Conservation (phyloP, 1,140 invertebrate species). For the Bactericera cockerelli region DNA sequence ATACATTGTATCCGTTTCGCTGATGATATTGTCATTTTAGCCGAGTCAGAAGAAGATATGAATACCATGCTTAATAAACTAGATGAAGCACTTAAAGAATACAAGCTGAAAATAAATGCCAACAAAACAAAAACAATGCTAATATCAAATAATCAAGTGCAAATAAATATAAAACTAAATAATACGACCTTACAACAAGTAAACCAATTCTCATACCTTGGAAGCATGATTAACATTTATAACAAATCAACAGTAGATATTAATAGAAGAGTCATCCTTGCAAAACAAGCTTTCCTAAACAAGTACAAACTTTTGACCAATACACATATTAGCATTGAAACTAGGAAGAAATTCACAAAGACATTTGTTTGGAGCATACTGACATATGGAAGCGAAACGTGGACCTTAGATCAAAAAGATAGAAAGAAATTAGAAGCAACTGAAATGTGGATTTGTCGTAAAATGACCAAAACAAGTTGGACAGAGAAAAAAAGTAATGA, state of each 20-base stretch:
- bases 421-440: conserved; percentile 7
- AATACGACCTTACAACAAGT: conserved; percentile 3
- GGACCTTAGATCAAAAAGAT: background rate
- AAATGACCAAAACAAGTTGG: conserved; percentile 8
- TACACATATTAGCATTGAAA: conserved; percentile 3
- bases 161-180: conserved; percentile 12
- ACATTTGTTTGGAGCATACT: background rate
- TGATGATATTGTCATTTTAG: conserved; percentile 14
- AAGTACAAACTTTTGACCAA: conserved; percentile 6
- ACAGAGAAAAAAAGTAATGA: conserved; percentile 2
- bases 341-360: conserved; percentile 5
- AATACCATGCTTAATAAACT: conserved; percentile 12
- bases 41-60: conserved; percentile 13
- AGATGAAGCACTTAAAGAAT: conserved; percentile 12
- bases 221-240: background rate
- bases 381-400: conserved; percentile 11
- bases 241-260: background rate
- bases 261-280: conserved; percentile 3
- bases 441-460: conserved; percentile 10
- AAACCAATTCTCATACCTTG: conserved; percentile 6
- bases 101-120: conserved; percentile 13
- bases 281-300: conserved; percentile 1
- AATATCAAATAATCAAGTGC: background rate
- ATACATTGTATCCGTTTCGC: conserved; percentile 12
- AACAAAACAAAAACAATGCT: conserved; percentile 11